Conservation (phyloP, 1,140 invertebrate species). For the Nephila pilipes region DNA sequence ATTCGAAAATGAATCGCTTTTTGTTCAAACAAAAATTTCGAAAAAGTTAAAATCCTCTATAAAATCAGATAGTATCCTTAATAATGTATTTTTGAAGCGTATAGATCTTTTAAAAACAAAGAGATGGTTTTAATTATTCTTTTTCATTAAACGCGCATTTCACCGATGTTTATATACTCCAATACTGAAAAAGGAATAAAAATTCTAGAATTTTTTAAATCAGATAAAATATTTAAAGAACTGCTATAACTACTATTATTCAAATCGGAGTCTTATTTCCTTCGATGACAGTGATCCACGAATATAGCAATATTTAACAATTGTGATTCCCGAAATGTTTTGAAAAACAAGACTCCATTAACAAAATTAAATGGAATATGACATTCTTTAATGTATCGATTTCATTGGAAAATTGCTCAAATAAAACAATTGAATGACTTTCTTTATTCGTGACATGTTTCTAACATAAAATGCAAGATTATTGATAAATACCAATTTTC, state of each 20-base stretch:
- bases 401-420: not conserved
- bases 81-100: too few species aligned
- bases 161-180: too few species aligned
- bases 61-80: too few species aligned
- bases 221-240: not conserved
- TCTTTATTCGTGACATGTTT: not conserved
- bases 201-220: not conserved
- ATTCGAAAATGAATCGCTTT: too few species aligned
- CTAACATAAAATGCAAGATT: not conserved
- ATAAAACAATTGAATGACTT: not conserved
- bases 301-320: slow-evolving; percentile 1
- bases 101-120: too few species aligned
- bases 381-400: not conserved
- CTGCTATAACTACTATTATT: not conserved
- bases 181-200: too few species aligned
- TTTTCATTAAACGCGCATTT: too few species aligned
- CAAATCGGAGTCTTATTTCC: not conserved
- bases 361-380: not conserved
- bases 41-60: too few species aligned
- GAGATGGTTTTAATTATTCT: too few species aligned
- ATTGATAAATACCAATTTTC: not conserved
- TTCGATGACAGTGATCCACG: not conserved
- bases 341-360: not conserved
- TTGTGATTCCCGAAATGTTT: not conserved
- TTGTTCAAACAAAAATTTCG: too few species aligned